phyloP scores from a whole-genome alignment of 2,888 invertebrate species.

The Argyresthia goedartella region DNA sequence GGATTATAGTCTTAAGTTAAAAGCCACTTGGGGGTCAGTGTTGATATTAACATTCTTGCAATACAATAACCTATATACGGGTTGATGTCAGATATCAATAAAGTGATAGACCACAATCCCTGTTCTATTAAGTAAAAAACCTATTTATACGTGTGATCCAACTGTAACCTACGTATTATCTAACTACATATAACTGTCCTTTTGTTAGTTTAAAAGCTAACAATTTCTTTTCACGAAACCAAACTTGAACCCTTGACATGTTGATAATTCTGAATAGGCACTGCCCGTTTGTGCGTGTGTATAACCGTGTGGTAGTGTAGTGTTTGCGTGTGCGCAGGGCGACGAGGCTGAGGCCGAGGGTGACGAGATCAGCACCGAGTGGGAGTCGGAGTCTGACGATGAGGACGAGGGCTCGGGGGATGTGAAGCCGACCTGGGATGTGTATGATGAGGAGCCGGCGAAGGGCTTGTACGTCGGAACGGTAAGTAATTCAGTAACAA shows the following conservation, averaged over 20 bases:
- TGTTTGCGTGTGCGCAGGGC: conserved; percentile 8
- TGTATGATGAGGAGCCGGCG: conserved; percentile 22
- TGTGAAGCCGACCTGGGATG: conserved; percentile 24
- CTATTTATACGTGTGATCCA: no score
- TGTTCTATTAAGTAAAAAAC: no score
- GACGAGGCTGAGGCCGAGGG: conserved; percentile 16
- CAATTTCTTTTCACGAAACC: not conserved
- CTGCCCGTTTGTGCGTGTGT: not conserved
- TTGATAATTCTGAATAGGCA: no score
- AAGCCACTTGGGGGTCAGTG: no score
- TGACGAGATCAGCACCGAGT: conserved; percentile 37
- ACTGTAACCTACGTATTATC: no score
- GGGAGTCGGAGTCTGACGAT: conserved; percentile 32
- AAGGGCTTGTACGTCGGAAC: conserved; percentile 34
- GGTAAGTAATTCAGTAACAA: conserved; percentile 26
- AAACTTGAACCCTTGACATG: not conserved
- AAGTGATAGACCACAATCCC: no score
- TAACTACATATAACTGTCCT: no score
- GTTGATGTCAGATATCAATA: no score
- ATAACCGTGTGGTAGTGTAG: not conserved
- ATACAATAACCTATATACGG: no score
- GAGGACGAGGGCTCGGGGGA: conserved; percentile 27
- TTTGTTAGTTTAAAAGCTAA: no score
- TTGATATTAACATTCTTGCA: no score
- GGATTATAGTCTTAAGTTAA: no score